A percentile compares a stretch with the other conserved stretches of the same genome.
phyloP scores from a whole-genome alignment of 2,888 invertebrate species.

The Drosophila helvetica region DNA sequence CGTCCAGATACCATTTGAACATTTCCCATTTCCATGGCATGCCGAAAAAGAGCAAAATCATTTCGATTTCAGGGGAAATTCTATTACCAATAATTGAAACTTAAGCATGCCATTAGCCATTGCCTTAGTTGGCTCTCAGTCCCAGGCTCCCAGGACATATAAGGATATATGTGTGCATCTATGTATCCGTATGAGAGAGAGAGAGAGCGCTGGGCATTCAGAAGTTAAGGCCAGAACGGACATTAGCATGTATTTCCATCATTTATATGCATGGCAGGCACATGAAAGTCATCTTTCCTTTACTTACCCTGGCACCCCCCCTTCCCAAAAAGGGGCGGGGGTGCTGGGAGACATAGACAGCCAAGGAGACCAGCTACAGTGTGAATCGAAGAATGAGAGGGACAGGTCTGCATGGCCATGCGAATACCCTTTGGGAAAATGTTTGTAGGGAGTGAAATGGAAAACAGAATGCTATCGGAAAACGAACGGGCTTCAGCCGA shows the following conservation, averaged over 20 bases:
- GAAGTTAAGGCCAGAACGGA: conserved; percentile 28
- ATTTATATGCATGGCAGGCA: conserved; percentile 79
- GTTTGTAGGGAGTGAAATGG: too few relatives aligned
- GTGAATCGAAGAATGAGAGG: too few relatives aligned
- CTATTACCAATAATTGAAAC: conserved; percentile 78
- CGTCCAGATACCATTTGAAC: not conserved
- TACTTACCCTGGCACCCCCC: conserved; percentile 7
- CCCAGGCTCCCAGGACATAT: conserved; percentile 36
- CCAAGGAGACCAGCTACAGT: too few relatives aligned
- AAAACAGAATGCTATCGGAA: too few relatives aligned
- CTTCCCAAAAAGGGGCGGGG: too few relatives aligned
- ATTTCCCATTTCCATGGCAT: conserved; percentile 12
- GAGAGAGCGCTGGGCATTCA: not conserved
- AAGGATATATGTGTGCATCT: too few relatives aligned
- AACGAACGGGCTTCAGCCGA: too few relatives aligned
- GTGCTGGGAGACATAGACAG: too few relatives aligned
- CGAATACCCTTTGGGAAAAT: too few relatives aligned
- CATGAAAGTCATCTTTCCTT: conserved; percentile 70
- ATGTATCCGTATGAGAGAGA: not conserved
- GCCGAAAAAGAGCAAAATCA: conserved; percentile 33
- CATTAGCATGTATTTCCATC: conserved; percentile 78
- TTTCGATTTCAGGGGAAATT: conserved; percentile 50
- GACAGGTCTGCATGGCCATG: too few relatives aligned
- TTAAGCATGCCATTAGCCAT: conserved; percentile 73
- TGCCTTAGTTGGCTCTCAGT: conserved; percentile 31